Evolutionary conservation across 2,797 vertebrate genomes (phyloP), one percentile per base, ranked within the genome.

Genomic region (Brachymystax lenok): DNA sequence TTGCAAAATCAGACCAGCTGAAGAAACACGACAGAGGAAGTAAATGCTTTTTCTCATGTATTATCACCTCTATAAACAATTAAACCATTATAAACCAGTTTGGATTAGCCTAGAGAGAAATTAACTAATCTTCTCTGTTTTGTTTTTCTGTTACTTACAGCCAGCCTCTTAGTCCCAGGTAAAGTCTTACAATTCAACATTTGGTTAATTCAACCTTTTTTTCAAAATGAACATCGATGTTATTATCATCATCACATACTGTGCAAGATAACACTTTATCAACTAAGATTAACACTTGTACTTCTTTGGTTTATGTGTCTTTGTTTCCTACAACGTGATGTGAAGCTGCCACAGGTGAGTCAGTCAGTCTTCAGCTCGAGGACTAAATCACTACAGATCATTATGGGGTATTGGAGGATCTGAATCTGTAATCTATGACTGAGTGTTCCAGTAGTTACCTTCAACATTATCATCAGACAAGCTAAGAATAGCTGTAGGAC

Each of bases 11-110:
- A 86, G 28, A 80, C 64, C 86, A 88, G 84, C 87, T 90, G 76
- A 89, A 92, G 87, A 95, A 94, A 78, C 87, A 87, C 75, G 90
- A 96, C 81, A 94, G 85, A 87, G 95, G 96, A 96, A 82, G 28
- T 86, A 73, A 12, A 8, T 7, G 21, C 30, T 50, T 61, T 61
- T 71, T 73, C 4, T 30, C 69, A 50, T 68, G 51, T 17, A 50
- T 73, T 19, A 19, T 30, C 5, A 54, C 7, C 2, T 56, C 6
- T n/a, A 16, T 30, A 30, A 59, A 33, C 4, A 52, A 30, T 17
- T 46, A 7, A 35, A n/a, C n/a, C 40, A 19, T 70, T 56, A 21
- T 73, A 5, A 50, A 10, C n/a, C 67, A 33, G 16, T n/a, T 40
- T 40, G 16, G 19, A 46, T 50, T 14, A 40, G 21, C 6, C 14